These are phyloP conservation scores for Papilio demoleus DNA, from an alignment of 2,888 invertebrate genomes.

Conservation along the genomic window DNA sequence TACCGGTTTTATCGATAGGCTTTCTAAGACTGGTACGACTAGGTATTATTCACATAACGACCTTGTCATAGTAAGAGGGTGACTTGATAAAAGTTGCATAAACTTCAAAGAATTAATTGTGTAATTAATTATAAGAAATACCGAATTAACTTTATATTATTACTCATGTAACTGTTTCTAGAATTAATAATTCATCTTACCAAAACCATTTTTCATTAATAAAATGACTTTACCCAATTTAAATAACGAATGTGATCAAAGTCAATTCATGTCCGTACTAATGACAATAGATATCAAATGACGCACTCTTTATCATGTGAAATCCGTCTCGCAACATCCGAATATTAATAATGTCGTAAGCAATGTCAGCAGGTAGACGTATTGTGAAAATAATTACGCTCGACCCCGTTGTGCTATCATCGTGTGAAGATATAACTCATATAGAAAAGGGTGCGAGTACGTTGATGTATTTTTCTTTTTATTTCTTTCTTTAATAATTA, in stretches of 20 bases:
- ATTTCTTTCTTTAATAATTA: no score
- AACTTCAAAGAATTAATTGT: not conserved
- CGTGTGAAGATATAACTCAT: conserved; percentile 22
- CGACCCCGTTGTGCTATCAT: conserved; percentile 28
- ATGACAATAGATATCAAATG: conserved; percentile 9
- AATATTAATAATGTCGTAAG: conserved; percentile 43
- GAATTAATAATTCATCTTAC: not conserved
- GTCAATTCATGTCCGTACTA: not conserved
- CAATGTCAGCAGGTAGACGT: conserved; percentile 37
- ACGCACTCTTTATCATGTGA: conserved; percentile 5
- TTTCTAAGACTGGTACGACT: conserved; percentile 42
- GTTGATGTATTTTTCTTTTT: not conserved
- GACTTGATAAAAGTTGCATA: conserved; percentile 16
- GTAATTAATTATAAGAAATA: not conserved
- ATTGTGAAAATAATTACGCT: conserved; percentile 39
- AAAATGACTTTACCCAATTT: no score
- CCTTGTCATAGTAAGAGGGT: conserved; percentile 31
- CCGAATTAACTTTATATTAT: no score
- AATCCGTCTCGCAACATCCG: conserved; percentile 36
- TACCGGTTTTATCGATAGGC: conserved; percentile 46
- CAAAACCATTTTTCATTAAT: no score
- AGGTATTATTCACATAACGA: conserved; percentile 31
- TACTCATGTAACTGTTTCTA: no score
- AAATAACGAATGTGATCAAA: not conserved
- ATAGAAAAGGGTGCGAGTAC: not conserved